Evolutionary conservation across 2,113 vertebrate genomes (phyloP).

Genomic region (Globicephala melas): DNA sequence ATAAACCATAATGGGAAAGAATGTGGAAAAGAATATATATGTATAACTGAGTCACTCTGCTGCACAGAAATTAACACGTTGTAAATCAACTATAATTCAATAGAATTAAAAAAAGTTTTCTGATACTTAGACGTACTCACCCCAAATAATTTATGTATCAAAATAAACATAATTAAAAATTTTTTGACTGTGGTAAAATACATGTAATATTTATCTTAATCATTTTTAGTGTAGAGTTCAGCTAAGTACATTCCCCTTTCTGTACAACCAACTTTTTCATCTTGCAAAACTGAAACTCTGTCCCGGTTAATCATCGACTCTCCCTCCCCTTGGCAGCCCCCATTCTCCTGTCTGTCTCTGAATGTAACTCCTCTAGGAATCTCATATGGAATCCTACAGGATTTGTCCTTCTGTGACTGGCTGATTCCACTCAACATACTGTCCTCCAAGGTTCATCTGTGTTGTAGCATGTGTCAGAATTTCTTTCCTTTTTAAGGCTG

Average conservation of each 20-base stretch:
- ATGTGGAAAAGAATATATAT: background rate
- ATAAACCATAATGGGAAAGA: background rate
- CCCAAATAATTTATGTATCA: background rate
- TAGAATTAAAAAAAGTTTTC: background rate
- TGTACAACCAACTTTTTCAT: background rate
- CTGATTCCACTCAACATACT: accelerated
- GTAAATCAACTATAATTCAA: background rate
- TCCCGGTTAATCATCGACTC: background rate
- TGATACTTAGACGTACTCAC: background rate
- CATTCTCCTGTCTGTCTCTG: background rate
- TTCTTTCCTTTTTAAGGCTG: background rate
- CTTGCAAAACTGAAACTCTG: background rate
- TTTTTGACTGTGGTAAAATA: background rate
- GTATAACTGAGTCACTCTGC: background rate
- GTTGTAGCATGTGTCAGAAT: accelerated
- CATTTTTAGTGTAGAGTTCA: background rate
- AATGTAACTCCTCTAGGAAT: no score
- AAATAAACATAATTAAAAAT: background rate
- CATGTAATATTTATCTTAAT: background rate
- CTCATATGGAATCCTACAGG: background rate
- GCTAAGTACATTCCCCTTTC: background rate
- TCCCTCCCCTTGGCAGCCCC: background rate
- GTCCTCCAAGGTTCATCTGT: background rate
- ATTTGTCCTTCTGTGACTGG: background rate
- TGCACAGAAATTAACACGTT: background rate